Conservation (phyloP, 2,797 vertebrate species). For the Saxicola maurus region DNA sequence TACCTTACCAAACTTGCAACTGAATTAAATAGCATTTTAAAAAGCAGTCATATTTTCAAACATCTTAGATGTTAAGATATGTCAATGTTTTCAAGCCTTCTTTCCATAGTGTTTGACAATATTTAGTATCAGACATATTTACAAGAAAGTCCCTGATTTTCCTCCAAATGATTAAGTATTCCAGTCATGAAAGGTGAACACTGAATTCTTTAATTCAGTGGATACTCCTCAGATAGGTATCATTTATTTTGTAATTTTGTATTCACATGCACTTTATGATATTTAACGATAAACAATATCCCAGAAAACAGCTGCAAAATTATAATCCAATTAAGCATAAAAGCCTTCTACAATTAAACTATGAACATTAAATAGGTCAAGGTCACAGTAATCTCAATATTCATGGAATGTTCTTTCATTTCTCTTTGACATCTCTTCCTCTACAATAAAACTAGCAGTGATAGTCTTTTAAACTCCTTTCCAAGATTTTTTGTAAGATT, state of each 20-base stretch:
- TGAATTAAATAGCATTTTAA: background rate
- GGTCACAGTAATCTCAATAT: background rate
- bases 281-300: background rate
- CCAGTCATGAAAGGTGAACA: background rate
- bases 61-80: background rate
- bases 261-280: background rate
- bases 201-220: background rate
- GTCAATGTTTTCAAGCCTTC: background rate
- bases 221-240: background rate
- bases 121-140: background rate
- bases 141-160: background rate
- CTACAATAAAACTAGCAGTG: background rate
- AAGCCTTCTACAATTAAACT: background rate
- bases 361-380: background rate
- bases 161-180: background rate
- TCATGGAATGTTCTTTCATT: background rate
- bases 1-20: background rate
- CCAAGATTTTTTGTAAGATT: background rate
- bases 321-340: background rate
- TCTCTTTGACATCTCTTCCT: background rate
- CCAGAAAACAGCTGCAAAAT: background rate
- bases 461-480: background rate
- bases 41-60: background rate
- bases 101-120: background rate
- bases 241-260: background rate